Evolutionary conservation across 2,113 vertebrate species (phyloP).

Genomic region (Paraplagusia blochii): DNA sequence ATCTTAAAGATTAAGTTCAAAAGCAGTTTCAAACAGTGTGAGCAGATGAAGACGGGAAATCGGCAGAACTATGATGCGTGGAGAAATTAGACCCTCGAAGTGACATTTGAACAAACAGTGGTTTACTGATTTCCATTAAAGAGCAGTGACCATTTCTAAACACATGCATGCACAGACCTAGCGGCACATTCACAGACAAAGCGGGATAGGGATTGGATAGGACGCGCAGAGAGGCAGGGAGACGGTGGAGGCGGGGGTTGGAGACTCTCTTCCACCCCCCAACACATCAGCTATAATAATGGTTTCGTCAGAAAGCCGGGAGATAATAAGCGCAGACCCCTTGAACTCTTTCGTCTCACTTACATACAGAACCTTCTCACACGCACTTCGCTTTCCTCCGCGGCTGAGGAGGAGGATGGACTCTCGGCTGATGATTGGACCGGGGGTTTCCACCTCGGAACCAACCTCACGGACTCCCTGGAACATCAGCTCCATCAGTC

Average conservation of each 20-base stretch:
- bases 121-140: not conserved
- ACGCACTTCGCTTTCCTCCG: not conserved
- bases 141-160: not conserved
- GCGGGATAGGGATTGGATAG: constrained; percentile 30
- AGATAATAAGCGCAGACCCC: constrained; percentile 24
- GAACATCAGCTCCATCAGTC: constrained; percentile 63
- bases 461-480: constrained; percentile 52
- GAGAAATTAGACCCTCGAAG: too few species aligned
- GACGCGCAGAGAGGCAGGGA: constrained; percentile 4
- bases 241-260: constrained; percentile 9
- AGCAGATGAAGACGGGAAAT: too few species aligned
- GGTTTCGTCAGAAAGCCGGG: constrained; percentile 26
- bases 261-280: constrained; percentile 24
- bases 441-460: constrained; percentile 52
- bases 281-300: constrained; percentile 32
- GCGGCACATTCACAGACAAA: constrained; percentile 41
- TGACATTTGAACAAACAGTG: not conserved
- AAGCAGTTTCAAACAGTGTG: too few species aligned
- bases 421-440: constrained; percentile 51
- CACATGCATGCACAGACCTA: constrained; percentile 19
- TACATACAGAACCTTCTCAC: not conserved
- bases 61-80: too few species aligned
- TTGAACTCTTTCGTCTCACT: constrained; percentile 18
- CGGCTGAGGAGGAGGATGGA: constrained; percentile 48
- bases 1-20: too few species aligned